phyloP scores from a whole-genome alignment of 2,797 vertebrate species.

The Miichthys miiuy region DNA sequence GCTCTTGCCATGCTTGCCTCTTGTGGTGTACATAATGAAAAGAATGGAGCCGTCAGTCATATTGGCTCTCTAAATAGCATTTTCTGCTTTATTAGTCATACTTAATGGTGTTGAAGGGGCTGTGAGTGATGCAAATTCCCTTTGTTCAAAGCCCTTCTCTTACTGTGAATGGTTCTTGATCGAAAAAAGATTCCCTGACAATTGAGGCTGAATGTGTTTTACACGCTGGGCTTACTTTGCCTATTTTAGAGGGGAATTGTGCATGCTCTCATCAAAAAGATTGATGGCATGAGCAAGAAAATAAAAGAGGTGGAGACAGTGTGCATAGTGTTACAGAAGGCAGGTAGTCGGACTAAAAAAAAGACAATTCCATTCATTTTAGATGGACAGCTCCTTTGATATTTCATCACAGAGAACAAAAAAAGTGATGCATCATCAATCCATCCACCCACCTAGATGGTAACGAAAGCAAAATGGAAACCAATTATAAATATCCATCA shows the following conservation, averaged over 20 bases:
- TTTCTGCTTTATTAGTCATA: constrained; percentile 89
- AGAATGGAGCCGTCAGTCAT: constrained; percentile 84
- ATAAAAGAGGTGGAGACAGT: constrained; percentile 69
- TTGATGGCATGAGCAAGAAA: constrained; percentile 70
- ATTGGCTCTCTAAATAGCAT: constrained; percentile 86
- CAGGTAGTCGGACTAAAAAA: constrained; percentile 61
- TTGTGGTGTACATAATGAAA: constrained; percentile 77
- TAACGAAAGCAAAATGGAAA: constrained; percentile 59
- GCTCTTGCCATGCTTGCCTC: constrained; percentile 65
- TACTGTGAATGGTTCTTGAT: constrained; percentile 74
- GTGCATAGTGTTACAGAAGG: constrained; percentile 53
- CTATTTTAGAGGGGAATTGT: constrained; percentile 73
- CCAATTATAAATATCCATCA: constrained; percentile 72
- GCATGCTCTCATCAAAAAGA: constrained; percentile 75
- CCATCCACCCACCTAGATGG: constrained; percentile 44
- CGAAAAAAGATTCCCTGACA: constrained; percentile 79
- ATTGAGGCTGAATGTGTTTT: constrained; percentile 79
- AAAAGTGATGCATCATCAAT: constrained; percentile 49
- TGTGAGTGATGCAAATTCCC: constrained; percentile 79
- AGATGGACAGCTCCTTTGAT: constrained; percentile 65
- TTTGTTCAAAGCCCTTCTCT: constrained; percentile 79
- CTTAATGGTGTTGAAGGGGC: constrained; percentile 84
- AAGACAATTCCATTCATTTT: constrained; percentile 65
- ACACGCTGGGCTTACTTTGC: constrained; percentile 81
- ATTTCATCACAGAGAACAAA: constrained; percentile 62